phyloP scores from a whole-genome alignment of 2,797 vertebrate genomes.

The Melanotaenia parkinsoni region DNA sequence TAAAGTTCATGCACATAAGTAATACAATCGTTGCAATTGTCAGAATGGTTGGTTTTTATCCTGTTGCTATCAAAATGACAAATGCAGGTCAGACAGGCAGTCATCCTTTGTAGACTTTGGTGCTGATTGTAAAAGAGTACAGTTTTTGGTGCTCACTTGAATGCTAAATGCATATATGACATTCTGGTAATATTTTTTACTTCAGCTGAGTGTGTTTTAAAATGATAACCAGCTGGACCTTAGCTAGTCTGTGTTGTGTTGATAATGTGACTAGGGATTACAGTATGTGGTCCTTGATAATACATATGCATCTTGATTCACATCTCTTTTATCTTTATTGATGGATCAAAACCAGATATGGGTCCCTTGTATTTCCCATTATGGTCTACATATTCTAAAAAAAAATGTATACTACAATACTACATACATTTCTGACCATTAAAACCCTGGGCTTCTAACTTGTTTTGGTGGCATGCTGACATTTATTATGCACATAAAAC shows the following conservation, averaged over 20 bases:
- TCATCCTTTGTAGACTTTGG: neutral
- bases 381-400: neutral
- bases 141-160: neutral
- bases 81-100: conserved; percentile 27
- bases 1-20: conserved; percentile 16
- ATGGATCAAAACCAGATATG: neutral
- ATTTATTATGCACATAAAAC: neutral
- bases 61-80: conserved; percentile 28
- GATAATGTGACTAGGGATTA: neutral
- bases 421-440: neutral
- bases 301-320: no score
- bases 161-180: neutral
- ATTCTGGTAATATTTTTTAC: neutral
- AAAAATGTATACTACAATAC: neutral
- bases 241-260: neutral
- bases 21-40: conserved; percentile 9
- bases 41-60: conserved; percentile 1
- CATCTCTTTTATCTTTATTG: neutral
- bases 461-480: neutral
- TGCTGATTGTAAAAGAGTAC: conserved; percentile 22
- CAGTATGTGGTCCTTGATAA: no score
- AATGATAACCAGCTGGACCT: neutral
- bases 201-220: neutral
- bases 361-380: neutral
- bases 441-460: neutral